Conservation (phyloP, 2,797 vertebrate genomes). For the Yasuhikotakia modesta region DNA sequence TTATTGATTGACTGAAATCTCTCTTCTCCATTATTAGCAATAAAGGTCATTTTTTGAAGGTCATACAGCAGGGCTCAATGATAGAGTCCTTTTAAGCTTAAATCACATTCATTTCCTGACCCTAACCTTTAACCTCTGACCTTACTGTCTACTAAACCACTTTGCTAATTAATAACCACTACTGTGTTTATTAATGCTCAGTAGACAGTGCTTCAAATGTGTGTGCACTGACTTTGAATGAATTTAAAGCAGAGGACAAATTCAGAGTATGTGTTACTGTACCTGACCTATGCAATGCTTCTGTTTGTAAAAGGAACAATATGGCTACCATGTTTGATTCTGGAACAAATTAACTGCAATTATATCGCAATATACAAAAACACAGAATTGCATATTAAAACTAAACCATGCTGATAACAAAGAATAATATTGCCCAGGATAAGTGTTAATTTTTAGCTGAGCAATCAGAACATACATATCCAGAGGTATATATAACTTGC, state of each 20-base stretch:
- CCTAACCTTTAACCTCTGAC: conserved; percentile 1
- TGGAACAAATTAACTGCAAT: not conserved
- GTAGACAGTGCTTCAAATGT: too few relatives aligned
- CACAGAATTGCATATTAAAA: not conserved
- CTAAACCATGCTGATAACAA: not conserved
- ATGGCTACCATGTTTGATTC: too few relatives aligned
- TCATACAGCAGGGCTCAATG: not conserved
- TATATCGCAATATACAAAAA: too few relatives aligned
- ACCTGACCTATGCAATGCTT: too few relatives aligned
- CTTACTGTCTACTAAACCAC: too few relatives aligned
- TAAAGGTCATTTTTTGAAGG: conserved; percentile 37
- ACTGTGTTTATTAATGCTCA: too few relatives aligned
- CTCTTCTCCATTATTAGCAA: too few relatives aligned
- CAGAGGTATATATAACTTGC: not conserved
- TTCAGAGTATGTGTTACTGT: too few relatives aligned
- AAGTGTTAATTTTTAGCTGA: not conserved
- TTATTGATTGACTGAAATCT: not conserved
- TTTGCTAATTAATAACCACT: too few relatives aligned
- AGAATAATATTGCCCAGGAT: not conserved
- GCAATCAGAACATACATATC: not conserved
- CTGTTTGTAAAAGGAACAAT: too few relatives aligned
- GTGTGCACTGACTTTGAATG: too few relatives aligned
- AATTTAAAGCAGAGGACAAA: too few relatives aligned
- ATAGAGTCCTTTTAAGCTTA: conserved; percentile 1
- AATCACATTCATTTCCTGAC: not conserved